Base-by-base conservation (phyloP, 2,113 vertebrate genomes). In the Dolichallabes microphthalmus region DNA sequence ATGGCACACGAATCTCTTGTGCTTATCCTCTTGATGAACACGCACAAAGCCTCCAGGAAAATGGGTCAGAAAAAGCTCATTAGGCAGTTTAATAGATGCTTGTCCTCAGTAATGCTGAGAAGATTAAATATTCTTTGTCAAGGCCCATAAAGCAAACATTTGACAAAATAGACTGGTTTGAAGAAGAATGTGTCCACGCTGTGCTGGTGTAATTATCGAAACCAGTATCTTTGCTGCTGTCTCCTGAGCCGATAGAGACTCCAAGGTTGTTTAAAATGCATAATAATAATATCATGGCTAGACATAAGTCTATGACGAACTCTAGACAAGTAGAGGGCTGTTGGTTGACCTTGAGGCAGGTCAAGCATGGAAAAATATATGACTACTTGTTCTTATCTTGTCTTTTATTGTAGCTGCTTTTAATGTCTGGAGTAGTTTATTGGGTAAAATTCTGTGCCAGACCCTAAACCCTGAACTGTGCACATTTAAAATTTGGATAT, bases 11-110 rank as follows among this genome's bases (percentile, higher is more conserved):
- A 82, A 75, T 86, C 91, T 88, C 86, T 85, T 87, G 90, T 87
- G 91, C 90, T 92, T 93, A 92, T 91, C 88, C 87, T 89, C 90
- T 90, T 92, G 91, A 93, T 90, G 88, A 94, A 90, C 87, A 89
- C 88, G 86, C 89, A 88, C 85, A 88, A 88, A 92, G 88, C 90
- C 85, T 32, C 85, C 85, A 80, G 84, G 85, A 86, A 92, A 92
- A 89, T 87, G 88, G 91, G 90, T 90, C 90, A 91, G 87, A 90
- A 91, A 88, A 89, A 63, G 89, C 90, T 92, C 89, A 87, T 89
- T 83, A 91, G 84, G 87, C 91, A 93, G 82, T 91, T 91, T 92
- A 88, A 91, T 89, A 77, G 82, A 88, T 86, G 84, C 89, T 91
- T 85, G 84, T 90, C 88, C 85, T 88, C 84, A 89, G 74, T 83